Percentiles rank a stretch among this genome's conserved stretches.
These are phyloP conservation scores for Elephantulus edwardii DNA, from an alignment of 2,113 vertebrate species.

Conservation along the genomic window DNA sequence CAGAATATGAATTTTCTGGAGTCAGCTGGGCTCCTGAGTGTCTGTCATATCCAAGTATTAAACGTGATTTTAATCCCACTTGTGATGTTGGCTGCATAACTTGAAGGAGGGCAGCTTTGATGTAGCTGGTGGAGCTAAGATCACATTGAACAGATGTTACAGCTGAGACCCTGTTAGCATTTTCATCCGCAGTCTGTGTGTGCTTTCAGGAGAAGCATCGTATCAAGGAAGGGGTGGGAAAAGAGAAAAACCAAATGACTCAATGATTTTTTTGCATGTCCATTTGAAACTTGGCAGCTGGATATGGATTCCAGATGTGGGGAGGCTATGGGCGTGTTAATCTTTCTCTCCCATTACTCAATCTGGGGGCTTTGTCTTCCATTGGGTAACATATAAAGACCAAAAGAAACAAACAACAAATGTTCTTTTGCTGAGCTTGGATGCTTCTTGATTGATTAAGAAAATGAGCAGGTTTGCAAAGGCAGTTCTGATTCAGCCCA, in stretches of 20 bases:
- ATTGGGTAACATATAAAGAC: slow-evolving; percentile 76
- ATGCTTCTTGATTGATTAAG: slow-evolving; percentile 69
- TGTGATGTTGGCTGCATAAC: slow-evolving; percentile 79
- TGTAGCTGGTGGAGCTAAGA: slow-evolving; percentile 83
- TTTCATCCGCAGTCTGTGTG: slow-evolving; percentile 69
- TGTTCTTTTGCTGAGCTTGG: slow-evolving; percentile 73
- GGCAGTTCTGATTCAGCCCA: slow-evolving; percentile 20
- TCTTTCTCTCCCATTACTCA: slow-evolving; percentile 75
- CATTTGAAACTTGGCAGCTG: slow-evolving; percentile 64
- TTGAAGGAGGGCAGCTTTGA: slow-evolving; percentile 83
- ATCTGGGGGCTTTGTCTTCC: slow-evolving; percentile 77
- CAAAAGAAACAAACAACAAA: slow-evolving; percentile 79
- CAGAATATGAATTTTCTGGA: slow-evolving; percentile 61
- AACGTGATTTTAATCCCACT: slow-evolving; percentile 86
- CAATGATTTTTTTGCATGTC: slow-evolving; percentile 76
- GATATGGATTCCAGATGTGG: slow-evolving; percentile 53
- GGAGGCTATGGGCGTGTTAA: slow-evolving; percentile 45
- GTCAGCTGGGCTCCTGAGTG: slow-evolving; percentile 76
- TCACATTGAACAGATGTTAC: slow-evolving; percentile 84
- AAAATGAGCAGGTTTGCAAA: slow-evolving; percentile 68
- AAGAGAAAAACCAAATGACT: slow-evolving; percentile 75
- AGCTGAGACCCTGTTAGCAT: slow-evolving; percentile 80
- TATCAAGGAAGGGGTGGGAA: neutral
- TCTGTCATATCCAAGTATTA: slow-evolving; percentile 84
- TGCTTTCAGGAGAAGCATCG: neutral